Evolutionary conservation across 2,113 vertebrate genomes (phyloP), one percentile per base, ranked within the genome.

Genomic region (Glaucomys volans): DNA sequence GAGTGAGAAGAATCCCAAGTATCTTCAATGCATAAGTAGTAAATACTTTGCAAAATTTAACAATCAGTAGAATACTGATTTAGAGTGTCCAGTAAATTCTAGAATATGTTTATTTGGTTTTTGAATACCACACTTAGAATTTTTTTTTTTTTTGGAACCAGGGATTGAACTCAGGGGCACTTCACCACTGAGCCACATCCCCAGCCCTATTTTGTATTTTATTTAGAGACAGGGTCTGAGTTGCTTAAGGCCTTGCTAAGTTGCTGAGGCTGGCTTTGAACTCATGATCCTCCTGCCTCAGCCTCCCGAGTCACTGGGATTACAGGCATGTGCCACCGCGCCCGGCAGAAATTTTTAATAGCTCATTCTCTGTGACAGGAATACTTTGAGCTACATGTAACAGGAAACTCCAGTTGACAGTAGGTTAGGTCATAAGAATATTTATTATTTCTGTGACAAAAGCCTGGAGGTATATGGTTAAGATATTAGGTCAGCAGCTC

Each of bases 21-120:
- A 80, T 69, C 64, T 94, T 35, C 47, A 81, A 82, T 37, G 44
- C 3, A 4, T 42, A 79, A 37, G 18, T 77, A 87, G 80, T 62
- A 69, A 77, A 90, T 32, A 42, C 24, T 95, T 94, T 79, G 37
- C 47, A 79, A 84, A 82, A 24, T 74, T 83, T 74, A 81, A 28
- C 30, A 87, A 26, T 17, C 20, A 35, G 8, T 26, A 79, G 47
- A 44, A 77, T 72, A 69, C 28, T 72, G 35, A 92, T 50, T 86
- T 93, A 80, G 20, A 94, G 37, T 79, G 16, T 32, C 81, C 32
- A 52, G n/a, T 80, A 91, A 79, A 92, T 90, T 93, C 50, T 79
- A 96, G 66, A 87, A 44, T 81, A 88, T 59, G 11, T 81, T 74
- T 89, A 84, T 94, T 81, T 96, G 47, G 40, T 85, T 84, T 83